Conservation (phyloP, 2,797 vertebrate species). For the Gallinago nigripennis region DNA sequence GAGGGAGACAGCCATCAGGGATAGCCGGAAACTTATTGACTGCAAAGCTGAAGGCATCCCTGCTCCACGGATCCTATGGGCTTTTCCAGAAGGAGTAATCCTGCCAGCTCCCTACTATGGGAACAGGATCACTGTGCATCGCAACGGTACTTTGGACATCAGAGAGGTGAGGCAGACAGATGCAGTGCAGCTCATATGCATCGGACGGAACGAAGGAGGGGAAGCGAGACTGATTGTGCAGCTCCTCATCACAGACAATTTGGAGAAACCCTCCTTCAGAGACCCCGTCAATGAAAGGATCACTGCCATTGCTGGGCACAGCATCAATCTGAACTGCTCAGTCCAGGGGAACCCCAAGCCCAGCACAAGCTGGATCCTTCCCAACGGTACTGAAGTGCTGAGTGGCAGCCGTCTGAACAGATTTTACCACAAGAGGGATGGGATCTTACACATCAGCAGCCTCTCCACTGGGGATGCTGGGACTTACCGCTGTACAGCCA, state of each 20-base stretch:
- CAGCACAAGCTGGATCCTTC: conserved; percentile 85
- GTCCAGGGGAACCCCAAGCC: conserved; percentile 73
- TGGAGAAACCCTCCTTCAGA: conserved; percentile 73
- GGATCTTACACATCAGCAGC: conserved; percentile 84
- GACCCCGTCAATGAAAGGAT: conserved; percentile 77
- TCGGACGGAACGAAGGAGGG: conserved; percentile 89
- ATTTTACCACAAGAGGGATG: conserved; percentile 83
- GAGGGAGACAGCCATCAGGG: conserved; percentile 75
- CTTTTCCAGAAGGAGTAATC: conserved; percentile 87
- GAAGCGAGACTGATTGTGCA: conserved; percentile 85
- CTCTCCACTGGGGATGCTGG: conserved; percentile 84
- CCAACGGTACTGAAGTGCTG: conserved; percentile 80
- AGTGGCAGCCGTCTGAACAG: conserved; percentile 76
- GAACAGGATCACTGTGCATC: conserved; percentile 85
- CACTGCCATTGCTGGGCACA: conserved; percentile 79
- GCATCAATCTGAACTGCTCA: conserved; percentile 88
- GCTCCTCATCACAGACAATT: conserved; percentile 78
- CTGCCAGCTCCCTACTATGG: conserved; percentile 89
- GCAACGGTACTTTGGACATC: conserved; percentile 90
- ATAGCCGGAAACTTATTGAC: conserved; percentile 80
- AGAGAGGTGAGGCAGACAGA: conserved; percentile 77
- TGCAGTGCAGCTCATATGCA: conserved; percentile 82
- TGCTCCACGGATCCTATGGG: conserved; percentile 84
- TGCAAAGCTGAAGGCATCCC: conserved; percentile 86
- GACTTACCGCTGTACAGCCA: conserved; percentile 86